Evolutionary conservation across 2,113 vertebrate species (phyloP).

Genomic region (Arizona elegans): DNA sequence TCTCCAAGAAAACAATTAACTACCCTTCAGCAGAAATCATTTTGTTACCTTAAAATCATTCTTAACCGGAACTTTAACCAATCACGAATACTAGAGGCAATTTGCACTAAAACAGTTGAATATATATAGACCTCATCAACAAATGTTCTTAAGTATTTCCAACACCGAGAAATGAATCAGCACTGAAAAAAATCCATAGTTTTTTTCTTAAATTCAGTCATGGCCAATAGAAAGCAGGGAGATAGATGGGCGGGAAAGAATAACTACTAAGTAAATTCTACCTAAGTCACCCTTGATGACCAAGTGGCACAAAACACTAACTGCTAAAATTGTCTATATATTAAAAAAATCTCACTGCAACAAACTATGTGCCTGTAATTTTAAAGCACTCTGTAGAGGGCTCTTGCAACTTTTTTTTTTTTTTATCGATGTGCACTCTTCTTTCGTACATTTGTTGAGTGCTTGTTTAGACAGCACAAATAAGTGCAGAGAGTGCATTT

Average conservation of each 20-base stretch:
- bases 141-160: conserved; percentile 26
- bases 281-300: conserved; percentile 59
- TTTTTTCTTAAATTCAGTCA: conserved; percentile 55
- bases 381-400: conserved; percentile 70
- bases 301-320: conserved; percentile 66
- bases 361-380: conserved; percentile 82
- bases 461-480: conserved; percentile 72
- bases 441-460: conserved; percentile 55
- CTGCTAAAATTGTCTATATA: conserved; percentile 54
- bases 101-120: conserved; percentile 73
- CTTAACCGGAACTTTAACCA: conserved; percentile 62
- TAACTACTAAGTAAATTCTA: conserved; percentile 60
- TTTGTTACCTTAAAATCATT: conserved; percentile 64
- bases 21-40: conserved; percentile 63
- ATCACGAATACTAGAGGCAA: conserved; percentile 68
- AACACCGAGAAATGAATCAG: conserved; percentile 42
- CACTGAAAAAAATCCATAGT: conserved; percentile 66
- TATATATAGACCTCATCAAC: conserved; percentile 62
- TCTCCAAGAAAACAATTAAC: conserved; percentile 57
- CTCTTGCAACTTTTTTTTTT: conserved; percentile 56
- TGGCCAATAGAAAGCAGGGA: conserved; percentile 53
- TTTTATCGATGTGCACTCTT: conserved; percentile 65
- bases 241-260: conserved; percentile 29
- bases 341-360: conserved; percentile 58
- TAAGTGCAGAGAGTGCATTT: conserved; percentile 69